Evolutionary conservation across 2,797 vertebrate species (phyloP).

Genomic region (Euthynnus affinis): DNA sequence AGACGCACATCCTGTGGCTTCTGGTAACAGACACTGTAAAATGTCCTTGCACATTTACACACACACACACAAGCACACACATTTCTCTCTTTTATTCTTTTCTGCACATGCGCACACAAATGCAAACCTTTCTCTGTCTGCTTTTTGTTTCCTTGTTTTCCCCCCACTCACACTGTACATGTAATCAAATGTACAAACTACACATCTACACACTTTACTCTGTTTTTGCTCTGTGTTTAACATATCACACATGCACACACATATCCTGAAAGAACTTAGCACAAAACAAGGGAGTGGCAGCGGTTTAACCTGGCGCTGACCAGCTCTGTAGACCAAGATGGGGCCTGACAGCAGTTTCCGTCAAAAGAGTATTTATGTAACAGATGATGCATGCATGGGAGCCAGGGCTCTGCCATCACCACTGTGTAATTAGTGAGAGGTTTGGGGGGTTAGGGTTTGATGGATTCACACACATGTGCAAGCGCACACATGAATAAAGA

Average conservation of each 20-base stretch:
- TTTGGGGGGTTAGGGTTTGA: conserved; percentile 24
- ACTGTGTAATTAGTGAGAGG: conserved; percentile 66
- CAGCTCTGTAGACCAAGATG: conserved; percentile 53
- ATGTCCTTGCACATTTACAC: conserved; percentile 35
- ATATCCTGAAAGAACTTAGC: conserved; percentile 27
- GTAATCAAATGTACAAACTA: neutral
- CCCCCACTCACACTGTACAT: neutral
- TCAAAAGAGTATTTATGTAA: conserved; percentile 75
- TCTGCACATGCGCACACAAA: conserved; percentile 1
- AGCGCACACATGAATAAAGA: conserved; percentile 12
- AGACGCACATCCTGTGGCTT: conserved; percentile 72
- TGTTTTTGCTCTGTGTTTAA: neutral
- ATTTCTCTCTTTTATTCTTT: conserved; percentile 6
- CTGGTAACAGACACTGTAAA: conserved; percentile 52
- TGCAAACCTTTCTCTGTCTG: neutral
- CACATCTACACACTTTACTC: neutral
- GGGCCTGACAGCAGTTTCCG: conserved; percentile 70
- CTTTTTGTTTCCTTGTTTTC: neutral
- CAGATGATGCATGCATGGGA: conserved; percentile 54
- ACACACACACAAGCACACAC: neutral
- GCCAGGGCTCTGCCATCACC: conserved; percentile 51
- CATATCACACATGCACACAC: neutral
- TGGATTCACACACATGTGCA: conserved; percentile 25
- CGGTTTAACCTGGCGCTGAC: conserved; percentile 67
- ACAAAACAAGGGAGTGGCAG: conserved; percentile 67